phyloP scores from a whole-genome alignment of 2,797 vertebrate species.

The Melanotaenia pygmaea region DNA sequence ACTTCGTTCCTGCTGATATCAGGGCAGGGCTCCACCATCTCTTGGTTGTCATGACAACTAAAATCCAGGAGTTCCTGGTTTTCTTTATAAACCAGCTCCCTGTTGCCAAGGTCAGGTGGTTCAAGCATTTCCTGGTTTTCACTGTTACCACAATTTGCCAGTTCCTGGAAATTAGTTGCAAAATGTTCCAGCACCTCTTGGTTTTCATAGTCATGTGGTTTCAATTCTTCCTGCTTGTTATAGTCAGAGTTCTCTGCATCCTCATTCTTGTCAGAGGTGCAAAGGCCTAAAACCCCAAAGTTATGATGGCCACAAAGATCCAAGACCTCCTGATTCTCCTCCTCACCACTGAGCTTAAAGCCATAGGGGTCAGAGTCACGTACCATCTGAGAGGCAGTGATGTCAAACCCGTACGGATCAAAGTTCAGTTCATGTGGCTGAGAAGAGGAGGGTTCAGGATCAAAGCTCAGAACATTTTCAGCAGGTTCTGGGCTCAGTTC shows the following conservation, averaged over 20 bases:
- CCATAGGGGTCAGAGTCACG: constrained; percentile 72
- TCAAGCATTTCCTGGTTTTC: constrained; percentile 64
- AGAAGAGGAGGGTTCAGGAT: constrained; percentile 48
- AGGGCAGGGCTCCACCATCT: constrained; percentile 47
- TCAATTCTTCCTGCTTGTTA: constrained; percentile 54
- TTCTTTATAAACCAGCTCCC: constrained; percentile 23
- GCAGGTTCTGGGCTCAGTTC: constrained; percentile 61
- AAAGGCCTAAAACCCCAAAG: constrained; percentile 41
- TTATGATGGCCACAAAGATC: constrained; percentile 44
- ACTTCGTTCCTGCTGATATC: constrained; percentile 17
- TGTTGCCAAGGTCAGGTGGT: constrained; percentile 10
- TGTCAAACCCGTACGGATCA: constrained; percentile 57
- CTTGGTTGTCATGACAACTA: constrained; percentile 56
- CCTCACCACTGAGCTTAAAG: constrained; percentile 76
- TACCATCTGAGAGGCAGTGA: constrained; percentile 46
- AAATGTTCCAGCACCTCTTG: constrained; percentile 64
- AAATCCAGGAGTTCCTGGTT: constrained; percentile 56
- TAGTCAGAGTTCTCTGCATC: constrained; percentile 38
- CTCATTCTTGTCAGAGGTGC: constrained; percentile 39
- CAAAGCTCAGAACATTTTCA: constrained; percentile 60
- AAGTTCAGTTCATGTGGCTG: constrained; percentile 50
- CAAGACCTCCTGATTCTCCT: constrained; percentile 70
- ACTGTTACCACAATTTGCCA: constrained; percentile 32
- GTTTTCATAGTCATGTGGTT: constrained; percentile 54
- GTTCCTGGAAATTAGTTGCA: constrained; percentile 39